Evolutionary conservation across 2,888 invertebrate species (phyloP), one percentile per base, ranked within the genome.

Genomic region (Clunio marinus): DNA sequence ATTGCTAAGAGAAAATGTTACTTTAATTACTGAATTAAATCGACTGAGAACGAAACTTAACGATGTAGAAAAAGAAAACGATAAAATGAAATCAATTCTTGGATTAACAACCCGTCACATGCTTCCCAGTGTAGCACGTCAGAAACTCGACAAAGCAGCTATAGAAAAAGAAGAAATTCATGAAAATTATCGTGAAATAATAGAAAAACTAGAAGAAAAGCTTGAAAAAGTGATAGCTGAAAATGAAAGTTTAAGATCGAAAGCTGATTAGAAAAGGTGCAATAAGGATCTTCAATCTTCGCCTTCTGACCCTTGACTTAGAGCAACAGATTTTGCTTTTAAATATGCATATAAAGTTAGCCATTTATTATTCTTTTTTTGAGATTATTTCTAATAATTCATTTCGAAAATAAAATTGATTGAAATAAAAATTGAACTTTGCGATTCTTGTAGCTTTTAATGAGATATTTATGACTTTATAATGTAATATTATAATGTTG

Each of bases 21-120:
- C 84, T 0, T 80, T 95, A 2, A 81, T 93, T 32, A 82, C 85
- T 1, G 93, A 94, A 77, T 85, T 93, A 22, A 92, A 93, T 74
- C 83, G 83, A 69, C 76, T 93, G 46, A 83, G 91, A 32, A 82
- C 83, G 25, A 87, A 88, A 75, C 77, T 91, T 70, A 88, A 87
- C 75, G 77, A 82, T 0, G 83, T 87, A 13, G 81, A 86, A 8
- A 81, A 82, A n/a, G 82, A 84, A 35, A 86, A 88, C 72, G 81
- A 82, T 70, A 86, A 88, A 75, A 84, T 91, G 81, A 88, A 89
- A 75, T 85, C 86, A 1, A 78, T 88, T n/a, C 76, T 89, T 24
- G 88, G 88, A 0, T 74, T 86, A 45, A 83, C 83, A 0, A 81
- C 81, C 67, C 82, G 83, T 59, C 81, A 82, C 71, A 76, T 86